Evolutionary conservation across 2,797 vertebrate genomes (phyloP).

Genomic region (Mus caroli): DNA sequence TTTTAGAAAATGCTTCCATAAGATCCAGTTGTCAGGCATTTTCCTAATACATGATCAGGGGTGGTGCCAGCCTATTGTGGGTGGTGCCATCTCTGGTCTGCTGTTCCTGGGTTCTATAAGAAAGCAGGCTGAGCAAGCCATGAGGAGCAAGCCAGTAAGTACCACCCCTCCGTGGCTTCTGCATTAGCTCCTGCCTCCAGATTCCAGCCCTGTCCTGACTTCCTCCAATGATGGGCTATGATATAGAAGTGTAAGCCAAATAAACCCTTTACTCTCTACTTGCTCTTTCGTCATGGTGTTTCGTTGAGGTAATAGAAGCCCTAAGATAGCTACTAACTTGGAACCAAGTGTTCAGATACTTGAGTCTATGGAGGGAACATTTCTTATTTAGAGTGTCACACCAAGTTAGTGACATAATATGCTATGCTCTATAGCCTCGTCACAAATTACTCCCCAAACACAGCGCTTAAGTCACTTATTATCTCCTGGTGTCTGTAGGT

Average conservation of each 20-base stretch:
- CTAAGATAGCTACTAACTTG: background rate
- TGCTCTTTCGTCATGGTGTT: too few species aligned
- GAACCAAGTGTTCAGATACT: background rate
- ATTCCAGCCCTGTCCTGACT: background rate
- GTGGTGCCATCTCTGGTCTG: background rate
- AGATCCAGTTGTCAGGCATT: background rate
- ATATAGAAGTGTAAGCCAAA: background rate
- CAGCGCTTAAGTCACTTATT: background rate
- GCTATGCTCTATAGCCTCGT: background rate
- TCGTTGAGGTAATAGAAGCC: background rate
- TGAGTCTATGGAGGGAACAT: background rate
- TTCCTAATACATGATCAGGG: background rate
- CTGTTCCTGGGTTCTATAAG: too few species aligned
- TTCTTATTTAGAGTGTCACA: background rate
- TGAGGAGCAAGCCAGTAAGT: background rate
- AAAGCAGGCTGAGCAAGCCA: background rate
- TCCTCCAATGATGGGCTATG: background rate
- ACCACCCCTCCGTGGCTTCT: background rate
- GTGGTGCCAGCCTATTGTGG: too few species aligned
- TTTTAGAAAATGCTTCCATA: background rate
- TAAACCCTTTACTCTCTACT: too few species aligned
- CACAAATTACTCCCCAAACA: background rate
- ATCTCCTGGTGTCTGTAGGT: background rate
- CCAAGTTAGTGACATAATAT: background rate
- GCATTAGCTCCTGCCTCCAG: background rate